Percentiles rank a stretch among this genome's conserved stretches.
phyloP scores from a whole-genome alignment of 2,888 invertebrate species.

The Eulithis prunata region DNA sequence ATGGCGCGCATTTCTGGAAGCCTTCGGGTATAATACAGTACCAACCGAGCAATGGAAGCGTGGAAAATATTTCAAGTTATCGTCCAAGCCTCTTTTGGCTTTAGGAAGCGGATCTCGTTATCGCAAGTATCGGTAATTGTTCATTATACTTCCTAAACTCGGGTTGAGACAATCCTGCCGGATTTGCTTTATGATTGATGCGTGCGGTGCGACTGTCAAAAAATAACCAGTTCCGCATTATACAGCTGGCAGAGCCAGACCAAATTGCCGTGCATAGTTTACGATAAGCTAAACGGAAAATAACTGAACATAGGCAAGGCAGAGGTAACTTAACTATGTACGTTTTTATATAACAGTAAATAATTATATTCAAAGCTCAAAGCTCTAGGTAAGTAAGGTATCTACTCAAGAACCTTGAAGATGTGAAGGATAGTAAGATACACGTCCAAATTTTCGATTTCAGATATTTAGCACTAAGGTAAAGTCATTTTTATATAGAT shows the following conservation, averaged over 20 bases:
- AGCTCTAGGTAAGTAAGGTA: no score
- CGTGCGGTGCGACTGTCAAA: conserved; percentile 53
- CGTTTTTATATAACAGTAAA: neutral
- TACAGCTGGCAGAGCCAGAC: conserved; percentile 58
- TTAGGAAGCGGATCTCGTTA: conserved; percentile 78
- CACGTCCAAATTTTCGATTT: no score
- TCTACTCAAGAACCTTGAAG: no score
- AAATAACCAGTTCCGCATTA: conserved; percentile 69
- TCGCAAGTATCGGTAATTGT: conserved; percentile 66
- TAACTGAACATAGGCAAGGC: neutral
- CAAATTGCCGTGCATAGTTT: conserved; percentile 37
- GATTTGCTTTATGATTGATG: conserved; percentile 72
- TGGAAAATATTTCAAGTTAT: conserved; percentile 35
- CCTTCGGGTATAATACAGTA: conserved; percentile 38
- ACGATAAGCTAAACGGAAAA: conserved; percentile 1
- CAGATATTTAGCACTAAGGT: no score
- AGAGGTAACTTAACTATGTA: neutral
- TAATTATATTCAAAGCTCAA: neutral
- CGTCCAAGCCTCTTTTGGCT: conserved; percentile 47
- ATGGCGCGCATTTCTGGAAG: conserved; percentile 50
- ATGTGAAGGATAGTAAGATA: no score
- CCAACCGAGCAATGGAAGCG: conserved; percentile 38
- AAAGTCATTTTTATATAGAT: no score
- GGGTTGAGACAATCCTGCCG: conserved; percentile 71
- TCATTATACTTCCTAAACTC: conserved; percentile 73